Evolutionary conservation across 2,113 vertebrate genomes (phyloP).

Genomic region (Centropristis striata): DNA sequence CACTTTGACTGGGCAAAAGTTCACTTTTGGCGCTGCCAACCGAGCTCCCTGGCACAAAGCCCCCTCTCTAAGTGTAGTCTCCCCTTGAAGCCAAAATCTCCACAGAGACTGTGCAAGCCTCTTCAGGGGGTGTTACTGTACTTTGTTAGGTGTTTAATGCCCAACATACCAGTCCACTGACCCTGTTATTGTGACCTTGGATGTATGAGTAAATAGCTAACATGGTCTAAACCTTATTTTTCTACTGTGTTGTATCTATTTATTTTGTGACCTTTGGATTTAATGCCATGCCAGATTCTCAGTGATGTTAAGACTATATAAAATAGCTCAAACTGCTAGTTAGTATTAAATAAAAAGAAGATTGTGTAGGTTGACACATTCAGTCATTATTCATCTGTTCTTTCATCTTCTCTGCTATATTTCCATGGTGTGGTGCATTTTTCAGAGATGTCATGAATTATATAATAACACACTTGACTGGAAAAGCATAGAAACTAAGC

Average conservation of each 20-base stretch:
- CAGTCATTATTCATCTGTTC: constrained; percentile 26
- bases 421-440: constrained; percentile 40
- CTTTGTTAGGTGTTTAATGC: constrained; percentile 40
- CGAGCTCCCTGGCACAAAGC: constrained; percentile 30
- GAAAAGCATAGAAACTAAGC: constrained; percentile 51
- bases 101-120: constrained; percentile 26
- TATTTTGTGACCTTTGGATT: constrained; percentile 49
- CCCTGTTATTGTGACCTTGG: constrained; percentile 51
- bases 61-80: constrained; percentile 48
- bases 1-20: constrained; percentile 53
- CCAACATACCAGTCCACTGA: constrained; percentile 37
- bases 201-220: constrained; percentile 54
- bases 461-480: constrained; percentile 38
- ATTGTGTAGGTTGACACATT: constrained; percentile 33
- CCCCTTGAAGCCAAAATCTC: constrained; percentile 40
- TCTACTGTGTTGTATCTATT: constrained; percentile 65
- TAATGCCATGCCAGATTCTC: constrained; percentile 25
- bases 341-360: constrained; percentile 27
- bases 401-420: constrained; percentile 41
- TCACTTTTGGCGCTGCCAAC: constrained; percentile 45
- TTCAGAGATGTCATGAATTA: constrained; percentile 38
- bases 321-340: constrained; percentile 19
- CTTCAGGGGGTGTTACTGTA: constrained; percentile 41
- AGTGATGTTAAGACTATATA: constrained; percentile 30
- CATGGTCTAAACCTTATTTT: constrained; percentile 65